phyloP scores from a whole-genome alignment of 1,140 invertebrate genomes.

The Caenorhabditis briggsae region DNA sequence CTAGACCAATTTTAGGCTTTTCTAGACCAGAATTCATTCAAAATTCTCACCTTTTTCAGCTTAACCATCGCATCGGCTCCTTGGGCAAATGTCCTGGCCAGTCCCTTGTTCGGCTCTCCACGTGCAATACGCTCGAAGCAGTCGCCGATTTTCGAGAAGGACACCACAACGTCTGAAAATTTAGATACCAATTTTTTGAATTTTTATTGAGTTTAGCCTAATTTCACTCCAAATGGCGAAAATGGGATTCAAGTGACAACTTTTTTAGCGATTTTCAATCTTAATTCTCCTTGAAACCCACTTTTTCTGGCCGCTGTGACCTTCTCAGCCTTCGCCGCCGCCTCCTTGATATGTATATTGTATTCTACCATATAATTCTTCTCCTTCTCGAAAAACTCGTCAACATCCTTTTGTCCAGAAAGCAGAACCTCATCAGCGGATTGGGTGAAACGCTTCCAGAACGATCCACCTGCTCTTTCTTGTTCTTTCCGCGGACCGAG shows the following conservation, averaged over 20 bases:
- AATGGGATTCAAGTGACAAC: background rate
- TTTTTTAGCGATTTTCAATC: too few relatives aligned
- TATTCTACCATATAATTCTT: constrained; percentile 94
- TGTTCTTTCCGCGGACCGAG: constrained; percentile 88
- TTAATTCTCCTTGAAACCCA: constrained; percentile 2
- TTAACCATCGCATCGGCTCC: constrained; percentile 71
- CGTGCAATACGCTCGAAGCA: constrained; percentile 87
- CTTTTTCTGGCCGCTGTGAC: constrained; percentile 56
- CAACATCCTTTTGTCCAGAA: constrained; percentile 84
- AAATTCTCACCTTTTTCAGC: constrained; percentile 78
- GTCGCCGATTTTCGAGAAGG: constrained; percentile 94
- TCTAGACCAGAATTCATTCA: background rate
- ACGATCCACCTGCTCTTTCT: constrained; percentile 82
- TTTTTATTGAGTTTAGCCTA: too few relatives aligned
- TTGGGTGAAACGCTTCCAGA: constrained; percentile 77
- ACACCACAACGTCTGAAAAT: constrained; percentile 89
- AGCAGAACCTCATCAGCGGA: constrained; percentile 77
- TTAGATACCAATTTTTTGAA: background rate
- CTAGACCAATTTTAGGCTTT: background rate
- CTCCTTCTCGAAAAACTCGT: constrained; percentile 98
- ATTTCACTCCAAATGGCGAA: too few relatives aligned
- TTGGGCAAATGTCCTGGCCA: constrained; percentile 53
- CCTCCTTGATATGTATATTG: constrained; percentile 88
- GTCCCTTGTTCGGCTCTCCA: constrained; percentile 77
- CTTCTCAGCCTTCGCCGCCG: constrained; percentile 57